phyloP scores from a whole-genome alignment of 2,888 invertebrate genomes.

The Adineta ricciae region DNA sequence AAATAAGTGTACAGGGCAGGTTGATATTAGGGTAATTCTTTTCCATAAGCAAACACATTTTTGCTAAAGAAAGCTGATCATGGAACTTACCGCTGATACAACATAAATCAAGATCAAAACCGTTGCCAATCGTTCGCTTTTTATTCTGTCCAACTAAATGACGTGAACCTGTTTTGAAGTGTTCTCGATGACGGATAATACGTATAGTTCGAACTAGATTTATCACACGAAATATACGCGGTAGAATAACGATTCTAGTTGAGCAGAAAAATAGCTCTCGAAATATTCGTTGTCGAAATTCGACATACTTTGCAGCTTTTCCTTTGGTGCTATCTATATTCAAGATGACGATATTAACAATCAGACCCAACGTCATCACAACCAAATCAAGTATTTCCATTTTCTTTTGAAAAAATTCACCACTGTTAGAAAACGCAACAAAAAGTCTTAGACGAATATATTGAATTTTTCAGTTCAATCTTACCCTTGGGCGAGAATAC shows the following conservation, averaged over 20 bases:
- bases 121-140: constrained; percentile 51
- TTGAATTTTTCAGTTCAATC: constrained; percentile 36
- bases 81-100: constrained; percentile 50
- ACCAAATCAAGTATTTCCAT: constrained; percentile 50
- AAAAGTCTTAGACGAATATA: constrained; percentile 20
- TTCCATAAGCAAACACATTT: constrained; percentile 16
- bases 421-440: neutral
- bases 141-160: constrained; percentile 53
- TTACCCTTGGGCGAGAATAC: constrained; percentile 49
- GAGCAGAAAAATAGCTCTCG: constrained; percentile 33
- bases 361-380: constrained; percentile 50
- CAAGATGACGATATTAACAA: constrained; percentile 48
- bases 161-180: constrained; percentile 41
- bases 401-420: constrained; percentile 46
- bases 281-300: neutral
- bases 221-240: constrained; percentile 47
- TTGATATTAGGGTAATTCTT: neutral
- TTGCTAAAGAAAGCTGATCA: too few species aligned
- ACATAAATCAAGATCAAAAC: constrained; percentile 54
- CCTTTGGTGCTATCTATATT: constrained; percentile 41
- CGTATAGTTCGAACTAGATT: constrained; percentile 42
- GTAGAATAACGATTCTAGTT: constrained; percentile 36
- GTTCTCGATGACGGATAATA: constrained; percentile 19
- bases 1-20: neutral
- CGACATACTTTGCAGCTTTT: constrained; percentile 40